Conservation (phyloP, 2,113 vertebrate species). For the Chaetura pelagica region DNA sequence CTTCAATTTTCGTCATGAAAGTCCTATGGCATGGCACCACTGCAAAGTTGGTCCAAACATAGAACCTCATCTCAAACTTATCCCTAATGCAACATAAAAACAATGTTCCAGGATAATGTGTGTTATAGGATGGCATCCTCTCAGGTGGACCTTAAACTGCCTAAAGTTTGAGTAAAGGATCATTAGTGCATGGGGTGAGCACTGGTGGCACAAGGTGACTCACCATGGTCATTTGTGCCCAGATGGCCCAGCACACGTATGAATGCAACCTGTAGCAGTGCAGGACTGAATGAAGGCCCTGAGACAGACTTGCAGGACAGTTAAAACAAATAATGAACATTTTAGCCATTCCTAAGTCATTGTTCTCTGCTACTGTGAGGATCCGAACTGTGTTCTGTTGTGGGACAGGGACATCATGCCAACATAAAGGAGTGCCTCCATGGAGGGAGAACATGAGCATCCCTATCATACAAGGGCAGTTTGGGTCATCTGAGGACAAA, state of each 20-base stretch:
- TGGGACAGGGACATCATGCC: neutral
- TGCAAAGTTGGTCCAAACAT: neutral
- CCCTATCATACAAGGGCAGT: neutral
- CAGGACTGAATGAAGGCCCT: neutral
- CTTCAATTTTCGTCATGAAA: neutral
- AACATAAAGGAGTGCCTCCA: fast-evolving
- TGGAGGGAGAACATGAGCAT: neutral
- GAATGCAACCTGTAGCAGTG: neutral
- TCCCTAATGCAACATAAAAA: neutral
- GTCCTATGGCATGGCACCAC: neutral
- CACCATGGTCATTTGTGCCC: neutral
- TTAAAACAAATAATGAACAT: neutral
- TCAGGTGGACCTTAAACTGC: neutral
- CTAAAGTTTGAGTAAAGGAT: neutral
- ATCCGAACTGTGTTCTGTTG: neutral
- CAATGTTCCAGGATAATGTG: neutral
- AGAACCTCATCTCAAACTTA: neutral
- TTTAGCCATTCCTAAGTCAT: neutral
- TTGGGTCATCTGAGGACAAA: neutral
- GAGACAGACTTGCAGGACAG: neutral
- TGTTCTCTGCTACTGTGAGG: neutral
- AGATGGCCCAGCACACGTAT: neutral
- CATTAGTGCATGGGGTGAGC: neutral
- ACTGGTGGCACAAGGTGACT: neutral
- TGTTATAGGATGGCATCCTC: neutral